These are phyloP conservation scores for Neocloeon triangulifer DNA, from an alignment of 1,140 invertebrate genomes.

Conservation along the genomic window DNA sequence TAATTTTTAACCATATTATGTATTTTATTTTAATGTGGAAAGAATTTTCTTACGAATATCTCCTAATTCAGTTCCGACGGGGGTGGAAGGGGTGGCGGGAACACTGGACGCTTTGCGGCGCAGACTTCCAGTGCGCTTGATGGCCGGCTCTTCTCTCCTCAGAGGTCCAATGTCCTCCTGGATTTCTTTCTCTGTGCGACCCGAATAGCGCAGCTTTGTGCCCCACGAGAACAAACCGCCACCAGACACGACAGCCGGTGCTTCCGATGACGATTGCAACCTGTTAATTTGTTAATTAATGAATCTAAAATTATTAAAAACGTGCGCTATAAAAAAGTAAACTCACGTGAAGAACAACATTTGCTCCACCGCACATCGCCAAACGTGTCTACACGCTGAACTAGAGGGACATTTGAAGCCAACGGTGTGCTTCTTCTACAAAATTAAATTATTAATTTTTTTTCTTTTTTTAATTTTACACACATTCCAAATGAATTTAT, in stretches of 20 bases:
- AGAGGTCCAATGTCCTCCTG: constrained; percentile 39
- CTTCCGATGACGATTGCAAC: constrained; percentile 64
- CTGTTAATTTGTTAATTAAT: constrained; percentile 24
- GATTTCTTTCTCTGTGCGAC: constrained; percentile 70
- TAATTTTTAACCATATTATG: too few relatives aligned
- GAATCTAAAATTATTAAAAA: too few relatives aligned
- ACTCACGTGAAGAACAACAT: constrained; percentile 95
- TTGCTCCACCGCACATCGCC: constrained; percentile 90
- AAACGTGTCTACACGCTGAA: constrained; percentile 76
- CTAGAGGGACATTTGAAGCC: constrained; percentile 86
- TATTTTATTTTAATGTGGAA: too few relatives aligned
- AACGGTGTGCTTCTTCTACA: constrained; percentile 86
- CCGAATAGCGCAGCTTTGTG: constrained; percentile 79
- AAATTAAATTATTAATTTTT: too few relatives aligned
- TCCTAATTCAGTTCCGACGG: constrained; percentile 17
- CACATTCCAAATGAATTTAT: too few relatives aligned
- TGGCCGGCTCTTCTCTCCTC: constrained; percentile 28
- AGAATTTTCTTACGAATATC: constrained; percentile 9
- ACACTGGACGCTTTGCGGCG: constrained; percentile 60
- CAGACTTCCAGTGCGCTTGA: constrained; percentile 30
- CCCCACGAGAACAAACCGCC: constrained; percentile 88
- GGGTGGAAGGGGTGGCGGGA: constrained; percentile 63
- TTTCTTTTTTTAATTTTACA: too few relatives aligned
- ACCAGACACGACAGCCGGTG: constrained; percentile 64
- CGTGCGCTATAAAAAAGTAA: too few relatives aligned